Evolutionary conservation across 2,797 vertebrate species (phyloP).

Genomic region (Oreonectes daqikongensis): DNA sequence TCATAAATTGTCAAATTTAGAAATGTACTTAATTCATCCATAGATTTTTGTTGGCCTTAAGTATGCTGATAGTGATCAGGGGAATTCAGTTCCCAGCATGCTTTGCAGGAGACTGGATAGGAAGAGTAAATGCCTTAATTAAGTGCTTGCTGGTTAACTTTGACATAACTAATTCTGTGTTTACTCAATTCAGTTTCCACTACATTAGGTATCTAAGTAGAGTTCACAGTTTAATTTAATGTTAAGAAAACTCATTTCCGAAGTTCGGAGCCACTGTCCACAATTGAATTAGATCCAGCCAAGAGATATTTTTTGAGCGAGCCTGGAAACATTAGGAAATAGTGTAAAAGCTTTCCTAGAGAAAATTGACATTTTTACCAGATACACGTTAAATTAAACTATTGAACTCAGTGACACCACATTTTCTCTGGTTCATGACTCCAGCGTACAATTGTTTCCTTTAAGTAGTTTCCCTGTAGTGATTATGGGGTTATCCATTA

Average conservation of each 20-base stretch:
- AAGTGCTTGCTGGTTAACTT: not conserved
- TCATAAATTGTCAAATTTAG: not conserved
- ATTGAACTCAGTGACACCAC: slow-evolving; percentile 20
- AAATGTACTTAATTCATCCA: not conserved
- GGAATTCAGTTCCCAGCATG: not conserved
- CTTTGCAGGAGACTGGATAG: not conserved
- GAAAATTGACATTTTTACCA: slow-evolving; percentile 18
- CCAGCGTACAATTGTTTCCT: not conserved
- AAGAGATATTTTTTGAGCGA: not conserved
- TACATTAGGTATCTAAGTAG: slow-evolving; percentile 11
- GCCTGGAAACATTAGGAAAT: not conserved
- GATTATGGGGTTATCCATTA: slow-evolving; percentile 23
- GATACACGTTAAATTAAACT: slow-evolving; percentile 21
- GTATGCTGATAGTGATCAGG: not conserved
- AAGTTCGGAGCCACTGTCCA: not conserved
- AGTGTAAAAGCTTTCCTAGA: not conserved
- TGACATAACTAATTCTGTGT: slow-evolving; percentile 6
- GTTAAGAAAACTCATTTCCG: slow-evolving; percentile 4
- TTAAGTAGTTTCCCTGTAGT: not conserved
- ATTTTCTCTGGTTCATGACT: slow-evolving; percentile 13
- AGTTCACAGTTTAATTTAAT: slow-evolving; percentile 6
- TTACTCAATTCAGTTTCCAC: slow-evolving; percentile 1
- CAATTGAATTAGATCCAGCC: not conserved
- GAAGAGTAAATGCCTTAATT: not conserved
- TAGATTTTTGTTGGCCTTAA: not conserved